Conservation (phyloP, 1,140 invertebrate genomes). For the Gyrodactylus salaris region DNA sequence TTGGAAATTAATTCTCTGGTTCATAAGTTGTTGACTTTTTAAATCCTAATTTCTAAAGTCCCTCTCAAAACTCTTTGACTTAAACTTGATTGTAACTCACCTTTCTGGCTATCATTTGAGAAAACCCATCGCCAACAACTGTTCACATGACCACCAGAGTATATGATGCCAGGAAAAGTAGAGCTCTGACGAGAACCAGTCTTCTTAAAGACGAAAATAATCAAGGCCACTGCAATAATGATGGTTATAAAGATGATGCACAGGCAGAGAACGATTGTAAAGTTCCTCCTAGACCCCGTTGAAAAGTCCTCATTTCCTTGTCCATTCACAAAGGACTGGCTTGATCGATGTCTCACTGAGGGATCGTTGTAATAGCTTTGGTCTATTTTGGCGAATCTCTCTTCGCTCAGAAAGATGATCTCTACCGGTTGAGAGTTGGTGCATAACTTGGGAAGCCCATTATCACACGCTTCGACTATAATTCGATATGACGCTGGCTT, state of each 20-base stretch:
- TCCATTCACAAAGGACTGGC: neutral
- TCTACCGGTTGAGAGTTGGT: neutral
- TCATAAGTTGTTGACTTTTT: no score
- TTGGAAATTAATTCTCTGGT: no score
- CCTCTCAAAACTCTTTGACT: no score
- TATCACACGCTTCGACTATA: neutral
- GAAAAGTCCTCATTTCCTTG: no score
- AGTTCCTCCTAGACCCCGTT: neutral
- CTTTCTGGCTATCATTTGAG: no score
- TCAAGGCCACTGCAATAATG: neutral
- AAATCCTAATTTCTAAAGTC: no score
- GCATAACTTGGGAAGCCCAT: neutral
- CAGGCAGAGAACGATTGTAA: neutral
- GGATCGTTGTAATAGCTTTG: neutral
- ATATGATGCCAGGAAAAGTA: neutral
- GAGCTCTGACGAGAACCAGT: no score
- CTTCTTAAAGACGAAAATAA: neutral
- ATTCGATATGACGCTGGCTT: neutral
- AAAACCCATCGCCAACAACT: no score
- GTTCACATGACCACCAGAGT: no score
- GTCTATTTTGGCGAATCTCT: neutral
- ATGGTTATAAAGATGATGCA: neutral
- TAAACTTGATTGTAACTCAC: no score
- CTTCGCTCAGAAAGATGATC: neutral
- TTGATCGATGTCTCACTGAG: neutral